Evolutionary conservation across 2,888 invertebrate species (phyloP), one percentile per base, ranked within the genome.

Genomic region (Rutpela maculata): DNA sequence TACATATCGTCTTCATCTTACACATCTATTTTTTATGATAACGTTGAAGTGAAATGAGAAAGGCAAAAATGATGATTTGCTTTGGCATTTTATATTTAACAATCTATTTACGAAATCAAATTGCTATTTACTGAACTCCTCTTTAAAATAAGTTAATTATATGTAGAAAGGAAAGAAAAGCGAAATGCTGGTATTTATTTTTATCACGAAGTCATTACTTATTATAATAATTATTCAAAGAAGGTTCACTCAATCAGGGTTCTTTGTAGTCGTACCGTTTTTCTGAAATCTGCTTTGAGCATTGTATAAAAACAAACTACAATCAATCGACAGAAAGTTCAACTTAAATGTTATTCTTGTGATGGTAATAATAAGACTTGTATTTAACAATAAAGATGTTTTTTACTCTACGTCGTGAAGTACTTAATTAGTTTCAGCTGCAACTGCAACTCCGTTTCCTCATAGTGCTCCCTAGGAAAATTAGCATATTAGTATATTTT

Each of bases 51-150:
- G 62, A 62, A 62, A 62, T 62, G 62, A 62, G 62, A 62, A 62
- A 62, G 62, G 62, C 26, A 50, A 50, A n/a, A 50, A 50, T 15
- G 62, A n/a, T 62, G 26, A 31, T 62, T 31, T 31, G n/a, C 62
- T n/a, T 50, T 31, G 9, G 12, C 15, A 12, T 10, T 31, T 62
- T 62, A 62, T n/a, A 19, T 12, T 59, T 19, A 18, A 62, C 35
- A 60, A 62, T 31, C 62, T 62, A 35, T 62, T 62, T 62, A 62
- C 62, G 62, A 62, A 62, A 62, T 31, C 62, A n/a, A 62, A 31
- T 22, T 62, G 9, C 31, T 35, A 7, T 35, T 35, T 35, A 9
- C 31, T 35, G 12, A 62, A 62, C 12, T 31, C 31, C 7, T 35
- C 31, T 26, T 62, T 31, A 26, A 31, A 62, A 62, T 31, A 22